Percentiles rank a stretch among this genome's conserved stretches.
These are phyloP conservation scores for Rhogogaster chlorosoma DNA, from an alignment of 2,888 invertebrate genomes.

Conservation along the genomic window DNA sequence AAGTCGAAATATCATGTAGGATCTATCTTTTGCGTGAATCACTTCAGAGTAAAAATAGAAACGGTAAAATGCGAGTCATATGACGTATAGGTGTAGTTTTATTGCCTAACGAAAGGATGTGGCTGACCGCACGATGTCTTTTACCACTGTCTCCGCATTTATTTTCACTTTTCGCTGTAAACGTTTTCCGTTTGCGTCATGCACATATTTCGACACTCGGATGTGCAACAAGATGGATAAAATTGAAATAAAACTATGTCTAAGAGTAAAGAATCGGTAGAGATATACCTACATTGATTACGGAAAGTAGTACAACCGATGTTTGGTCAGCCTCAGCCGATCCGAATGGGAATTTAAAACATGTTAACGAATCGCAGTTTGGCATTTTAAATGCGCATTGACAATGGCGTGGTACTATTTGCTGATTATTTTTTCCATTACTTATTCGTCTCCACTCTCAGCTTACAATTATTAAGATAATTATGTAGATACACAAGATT, in stretches of 20 bases:
- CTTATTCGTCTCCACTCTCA: background rate
- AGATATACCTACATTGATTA: background rate
- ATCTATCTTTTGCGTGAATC: background rate
- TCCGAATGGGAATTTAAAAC: too few species aligned
- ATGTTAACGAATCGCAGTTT: background rate
- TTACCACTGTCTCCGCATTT: background rate
- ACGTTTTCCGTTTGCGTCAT: background rate
- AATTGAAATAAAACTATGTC: background rate
- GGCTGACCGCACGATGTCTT: slow-evolving; percentile 2
- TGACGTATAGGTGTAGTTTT: background rate
- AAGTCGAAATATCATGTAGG: background rate
- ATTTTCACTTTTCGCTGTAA: background rate
- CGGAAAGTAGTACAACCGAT: background rate
- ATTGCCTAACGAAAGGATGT: background rate
- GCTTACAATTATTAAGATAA: background rate
- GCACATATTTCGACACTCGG: background rate
- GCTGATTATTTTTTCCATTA: background rate
- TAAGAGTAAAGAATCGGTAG: background rate
- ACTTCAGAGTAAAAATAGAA: background rate
- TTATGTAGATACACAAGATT: background rate
- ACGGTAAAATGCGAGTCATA: background rate
- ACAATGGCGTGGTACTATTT: background rate
- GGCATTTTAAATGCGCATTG: background rate
- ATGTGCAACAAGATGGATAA: background rate
- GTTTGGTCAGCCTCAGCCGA: background rate